Evolutionary conservation across 2,797 vertebrate genomes (phyloP), one percentile per base, ranked within the genome.

Genomic region (Parauchenoglanis ngamensis): DNA sequence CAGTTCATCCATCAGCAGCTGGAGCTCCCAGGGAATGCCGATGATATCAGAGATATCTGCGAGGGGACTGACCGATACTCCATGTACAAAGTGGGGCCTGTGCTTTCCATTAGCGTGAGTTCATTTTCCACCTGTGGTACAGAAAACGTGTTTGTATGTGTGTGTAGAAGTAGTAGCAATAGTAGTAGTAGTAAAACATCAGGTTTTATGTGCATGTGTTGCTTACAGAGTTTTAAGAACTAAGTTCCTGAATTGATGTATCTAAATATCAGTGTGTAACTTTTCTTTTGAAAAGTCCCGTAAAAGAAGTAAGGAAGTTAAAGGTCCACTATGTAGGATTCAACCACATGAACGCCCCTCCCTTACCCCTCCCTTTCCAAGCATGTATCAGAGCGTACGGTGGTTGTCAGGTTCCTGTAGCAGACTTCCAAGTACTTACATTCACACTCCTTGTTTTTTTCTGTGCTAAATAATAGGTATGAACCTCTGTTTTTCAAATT

Each of bases 11-110:
- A 94, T 82, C 92, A 93, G 89, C 95, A 98, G 92, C 94, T 98
- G 84, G 90, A 94, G 0, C 88, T 97, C 78, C 79, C 92, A 0
- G 95, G 94, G 1, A 90, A 92, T 54, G 90, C 85, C 1, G 93
- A 95, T 19, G 95, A 96, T 44, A 72, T 96, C 83, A 87, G 21
- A 6, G 96, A 98, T 79, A 96, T 97, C 91, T 97, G 97, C 65
- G 96, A 95, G 0, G 96, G 96, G n/a, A 97, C 95, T 0, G 97
- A 98, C 89, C 95, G 96, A 57, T 97, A 96, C 15, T 96, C 94
- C 90, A 97, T 96, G 97, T 97, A 96, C 92, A 97, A 97, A 94
- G 94, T 93, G 0, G 96, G 97, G 31, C 96, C 97, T 0, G 95
- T 97, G 91, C 96, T 98, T 6, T 97, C 97, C 54, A 91, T 97